A percentile compares a stretch with the other conserved stretches of the same genome.
Evolutionary conservation across 2,797 vertebrate species (phyloP).

Genomic region (Sebastiscus albofasciatus): DNA sequence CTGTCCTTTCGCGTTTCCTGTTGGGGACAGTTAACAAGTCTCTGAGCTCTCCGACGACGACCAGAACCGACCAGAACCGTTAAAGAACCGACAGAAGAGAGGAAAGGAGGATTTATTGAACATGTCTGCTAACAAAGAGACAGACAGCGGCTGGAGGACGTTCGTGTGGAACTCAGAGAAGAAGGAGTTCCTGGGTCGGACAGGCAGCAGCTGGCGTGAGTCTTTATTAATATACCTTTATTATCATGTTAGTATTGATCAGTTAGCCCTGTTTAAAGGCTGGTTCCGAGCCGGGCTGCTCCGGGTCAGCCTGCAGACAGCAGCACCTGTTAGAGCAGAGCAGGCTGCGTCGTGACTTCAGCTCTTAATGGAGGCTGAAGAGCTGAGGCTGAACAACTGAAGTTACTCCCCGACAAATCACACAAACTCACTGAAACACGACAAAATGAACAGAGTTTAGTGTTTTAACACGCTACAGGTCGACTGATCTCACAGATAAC

Average conservation of each 20-base stretch:
- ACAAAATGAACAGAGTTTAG: no score
- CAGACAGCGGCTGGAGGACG: constrained; percentile 91
- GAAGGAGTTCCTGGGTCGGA: constrained; percentile 93
- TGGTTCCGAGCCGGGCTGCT: no score
- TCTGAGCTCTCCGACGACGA: not conserved
- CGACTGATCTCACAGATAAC: not conserved
- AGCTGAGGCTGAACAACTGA: not conserved
- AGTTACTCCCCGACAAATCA: constrained; percentile 30
- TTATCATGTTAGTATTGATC: no score
- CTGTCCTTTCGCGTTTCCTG: constrained; percentile 77
- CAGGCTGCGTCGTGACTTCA: constrained; percentile 75
- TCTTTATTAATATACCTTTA: constrained; percentile 36
- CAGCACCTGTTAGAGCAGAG: no score
- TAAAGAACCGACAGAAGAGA: constrained; percentile 19
- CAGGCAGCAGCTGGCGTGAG: constrained; percentile 95
- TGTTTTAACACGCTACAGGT: constrained; percentile 1
- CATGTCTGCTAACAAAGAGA: constrained; percentile 94
- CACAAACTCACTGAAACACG: not conserved
- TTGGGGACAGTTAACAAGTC: constrained; percentile 57
- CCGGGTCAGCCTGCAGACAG: no score
- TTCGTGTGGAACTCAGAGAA: constrained; percentile 98
- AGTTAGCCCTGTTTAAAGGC: no score
- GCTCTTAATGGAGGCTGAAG: constrained; percentile 51
- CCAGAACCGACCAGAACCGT: not conserved
- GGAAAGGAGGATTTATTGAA: constrained; percentile 24